phyloP scores from a whole-genome alignment of 2,797 vertebrate genomes.

The Menidia menidia region DNA sequence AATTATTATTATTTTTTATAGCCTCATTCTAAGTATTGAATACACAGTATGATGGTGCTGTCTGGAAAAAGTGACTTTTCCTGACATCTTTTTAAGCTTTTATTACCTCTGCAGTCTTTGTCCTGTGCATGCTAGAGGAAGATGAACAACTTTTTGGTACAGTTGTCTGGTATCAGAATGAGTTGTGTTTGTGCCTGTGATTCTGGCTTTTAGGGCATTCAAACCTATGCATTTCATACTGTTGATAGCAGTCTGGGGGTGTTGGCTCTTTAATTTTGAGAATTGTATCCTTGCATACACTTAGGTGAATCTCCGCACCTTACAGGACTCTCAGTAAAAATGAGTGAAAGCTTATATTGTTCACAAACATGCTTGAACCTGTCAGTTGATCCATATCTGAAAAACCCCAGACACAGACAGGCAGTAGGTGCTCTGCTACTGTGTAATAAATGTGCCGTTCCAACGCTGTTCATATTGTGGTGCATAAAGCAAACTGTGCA shows the following conservation, averaged over 20 bases:
- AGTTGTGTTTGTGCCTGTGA: not conserved
- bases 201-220: not conserved
- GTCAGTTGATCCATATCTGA: constrained; percentile 44
- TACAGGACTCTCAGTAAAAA: constrained; percentile 14
- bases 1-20: too few species aligned
- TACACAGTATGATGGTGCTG: not conserved
- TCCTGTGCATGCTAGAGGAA: not conserved
- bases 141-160: not conserved
- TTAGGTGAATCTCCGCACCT: not conserved
- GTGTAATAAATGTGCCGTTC: constrained; percentile 13
- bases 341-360: constrained; percentile 16
- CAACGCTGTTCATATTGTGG: too few species aligned
- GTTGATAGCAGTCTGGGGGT: not conserved
- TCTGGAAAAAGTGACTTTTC: too few species aligned
- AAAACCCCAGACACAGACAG: constrained; percentile 11
- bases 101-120: not conserved
- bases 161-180: not conserved
- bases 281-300: not conserved
- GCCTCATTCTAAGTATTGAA: not conserved
- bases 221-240: not conserved
- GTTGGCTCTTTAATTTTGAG: constrained; percentile 4
- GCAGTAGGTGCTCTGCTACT: constrained; percentile 60
- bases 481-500: too few species aligned
- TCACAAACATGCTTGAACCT: constrained; percentile 57
- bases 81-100: not conserved